These are phyloP conservation scores for Cephus runcator DNA, from an alignment of 2,888 invertebrate genomes.

Conservation along the genomic window DNA sequence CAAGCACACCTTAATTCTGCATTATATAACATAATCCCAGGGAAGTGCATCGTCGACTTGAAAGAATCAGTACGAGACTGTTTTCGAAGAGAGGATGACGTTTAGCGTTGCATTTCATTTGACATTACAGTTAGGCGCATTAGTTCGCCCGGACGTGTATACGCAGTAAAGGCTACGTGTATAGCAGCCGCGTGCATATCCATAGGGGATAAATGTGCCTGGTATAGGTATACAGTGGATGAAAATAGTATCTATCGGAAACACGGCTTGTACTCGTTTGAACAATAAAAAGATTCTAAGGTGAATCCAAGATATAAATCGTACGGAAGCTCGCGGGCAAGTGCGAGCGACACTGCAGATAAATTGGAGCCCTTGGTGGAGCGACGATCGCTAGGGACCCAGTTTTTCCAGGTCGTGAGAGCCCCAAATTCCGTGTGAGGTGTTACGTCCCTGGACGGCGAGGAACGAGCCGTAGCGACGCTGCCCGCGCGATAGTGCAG, in stretches of 20 bases:
- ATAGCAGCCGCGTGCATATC: neutral
- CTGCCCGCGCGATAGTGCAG: constrained; percentile 23
- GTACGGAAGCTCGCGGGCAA: neutral
- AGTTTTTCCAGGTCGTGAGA: neutral
- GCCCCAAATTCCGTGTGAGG: neutral
- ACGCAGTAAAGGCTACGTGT: neutral
- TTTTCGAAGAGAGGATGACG: neutral
- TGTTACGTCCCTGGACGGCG: constrained; percentile 10
- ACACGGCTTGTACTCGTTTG: neutral
- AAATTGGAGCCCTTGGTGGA: neutral
- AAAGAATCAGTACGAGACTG: neutral
- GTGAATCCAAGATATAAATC: neutral
- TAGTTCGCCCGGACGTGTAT: constrained; percentile 15
- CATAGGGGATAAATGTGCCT: neutral
- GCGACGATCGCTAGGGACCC: neutral
- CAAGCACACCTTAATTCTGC: neutral
- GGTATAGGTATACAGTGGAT: neutral
- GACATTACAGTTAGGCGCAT: constrained; percentile 11
- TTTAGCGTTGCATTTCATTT: constrained; percentile 6
- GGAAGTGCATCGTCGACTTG: neutral
- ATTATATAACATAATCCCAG: neutral
- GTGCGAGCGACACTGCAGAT: neutral
- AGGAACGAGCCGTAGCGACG: constrained; percentile 25
- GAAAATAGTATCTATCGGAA: neutral
- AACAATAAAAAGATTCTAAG: neutral